Evolutionary conservation across 1,140 invertebrate species (phyloP), one percentile per base, ranked within the genome.

Genomic region (Hylaeus anthracinus): DNA sequence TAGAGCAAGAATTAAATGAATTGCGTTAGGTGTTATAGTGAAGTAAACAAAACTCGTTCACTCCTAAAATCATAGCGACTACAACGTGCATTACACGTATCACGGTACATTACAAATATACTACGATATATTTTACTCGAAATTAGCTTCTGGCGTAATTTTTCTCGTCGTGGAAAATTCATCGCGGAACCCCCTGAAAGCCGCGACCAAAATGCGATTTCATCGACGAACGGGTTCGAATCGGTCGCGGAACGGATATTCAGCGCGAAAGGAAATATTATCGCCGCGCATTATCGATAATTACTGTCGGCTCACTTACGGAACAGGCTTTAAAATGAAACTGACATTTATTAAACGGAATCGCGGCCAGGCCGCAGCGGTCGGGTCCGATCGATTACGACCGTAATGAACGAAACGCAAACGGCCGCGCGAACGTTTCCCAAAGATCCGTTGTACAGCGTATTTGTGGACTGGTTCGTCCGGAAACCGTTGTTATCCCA

Each of bases 301-400:
- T 87, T 84, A 83, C 72, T 83, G 79, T 77, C 85, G 73, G 71
- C 75, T 72, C 74, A 75, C 77, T 87, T 82, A 78, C 75, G 79
- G 64, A 67, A 70, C 65, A 69, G 81, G 77, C 85, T 83, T 86
- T 76, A 86, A 79, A 87, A 83, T 72, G 77, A 74, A 81, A 86
- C 66, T 86, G 85, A 87, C 86, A 86, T 87, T 87, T 87, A 87
- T 87, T 86, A 86, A 87, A 87, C 74, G 77, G 85, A 83, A 86
- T 84, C 81, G 82, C 77, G 77, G 78, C 53, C 64, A 56, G 37
- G 51, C 70, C 60, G 67, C 76, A 65, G 61, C 58, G 77, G 77
- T 87, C 41, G 58, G 66, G 41, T 60, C 78, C 85, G 77, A 87
- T 87, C 85, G 85, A 87, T 87, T 87, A 87, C 85, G 83, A 41